phyloP scores from a whole-genome alignment of 2,888 invertebrate species.

The Salpingus planirostris region DNA sequence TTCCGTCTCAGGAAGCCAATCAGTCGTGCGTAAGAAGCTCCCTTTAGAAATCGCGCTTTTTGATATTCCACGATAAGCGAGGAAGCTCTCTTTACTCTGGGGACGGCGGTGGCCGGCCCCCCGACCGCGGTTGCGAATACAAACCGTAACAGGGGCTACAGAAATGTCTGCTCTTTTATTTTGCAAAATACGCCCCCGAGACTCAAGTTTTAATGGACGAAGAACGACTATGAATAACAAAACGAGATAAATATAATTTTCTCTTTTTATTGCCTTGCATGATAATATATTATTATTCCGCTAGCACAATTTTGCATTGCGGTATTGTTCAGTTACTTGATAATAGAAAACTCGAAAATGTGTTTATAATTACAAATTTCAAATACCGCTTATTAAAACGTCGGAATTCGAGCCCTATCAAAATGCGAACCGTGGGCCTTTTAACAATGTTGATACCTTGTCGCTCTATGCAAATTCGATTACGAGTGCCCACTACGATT shows the following conservation, averaged over 20 bases:
- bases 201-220: slow-evolving; percentile 35
- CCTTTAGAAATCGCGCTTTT: slow-evolving; percentile 13
- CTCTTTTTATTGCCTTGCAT: slow-evolving; percentile 26
- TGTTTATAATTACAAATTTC: too few species aligned
- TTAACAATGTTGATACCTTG: too few species aligned
- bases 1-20: slow-evolving; percentile 9
- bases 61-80: slow-evolving; percentile 13
- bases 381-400: too few species aligned
- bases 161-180: slow-evolving; percentile 28
- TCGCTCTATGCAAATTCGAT: too few species aligned
- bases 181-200: slow-evolving; percentile 32
- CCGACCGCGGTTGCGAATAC: slow-evolving; percentile 12
- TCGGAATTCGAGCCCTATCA: too few species aligned
- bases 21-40: slow-evolving; percentile 11
- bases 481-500: too few species aligned
- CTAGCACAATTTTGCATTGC: too few species aligned
- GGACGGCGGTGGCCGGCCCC: slow-evolving; percentile 3
- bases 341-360: too few species aligned
- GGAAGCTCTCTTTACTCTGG: slow-evolving; percentile 9
- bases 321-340: too few species aligned
- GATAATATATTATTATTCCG: too few species aligned
- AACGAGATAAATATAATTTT: slow-evolving; percentile 34
- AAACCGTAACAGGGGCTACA: slow-evolving; percentile 8
- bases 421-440: too few species aligned
- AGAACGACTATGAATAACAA: slow-evolving; percentile 34